These are phyloP conservation scores for Todiramphus saurophagus DNA, from an alignment of 2,113 vertebrate genomes.

Conservation along the genomic window DNA sequence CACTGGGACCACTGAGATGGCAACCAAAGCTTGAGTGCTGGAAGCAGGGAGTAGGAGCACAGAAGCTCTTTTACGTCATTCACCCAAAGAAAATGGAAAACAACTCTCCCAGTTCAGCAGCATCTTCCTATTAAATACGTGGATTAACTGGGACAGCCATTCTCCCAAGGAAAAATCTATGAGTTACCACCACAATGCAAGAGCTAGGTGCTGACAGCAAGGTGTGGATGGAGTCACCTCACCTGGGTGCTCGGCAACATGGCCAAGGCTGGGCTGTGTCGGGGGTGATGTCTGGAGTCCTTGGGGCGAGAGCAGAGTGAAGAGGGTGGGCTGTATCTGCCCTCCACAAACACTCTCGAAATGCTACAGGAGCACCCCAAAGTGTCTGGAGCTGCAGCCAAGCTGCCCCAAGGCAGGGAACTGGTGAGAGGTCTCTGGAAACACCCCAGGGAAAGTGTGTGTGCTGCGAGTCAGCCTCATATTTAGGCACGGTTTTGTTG, in stretches of 20 bases:
- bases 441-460: background rate
- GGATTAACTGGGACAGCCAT: background rate
- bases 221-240: background rate
- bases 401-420: background rate
- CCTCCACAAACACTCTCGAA: background rate
- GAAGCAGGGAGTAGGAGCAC: background rate
- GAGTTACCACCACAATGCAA: background rate
- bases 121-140: background rate
- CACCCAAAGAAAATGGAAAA: background rate
- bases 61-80: background rate
- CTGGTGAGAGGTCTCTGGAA: background rate
- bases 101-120: background rate
- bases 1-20: background rate
- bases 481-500: background rate
- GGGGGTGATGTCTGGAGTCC: background rate
- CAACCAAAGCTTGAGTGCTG: background rate
- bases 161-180: background rate
- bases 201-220: accelerated
- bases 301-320: background rate
- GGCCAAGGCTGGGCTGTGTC: background rate
- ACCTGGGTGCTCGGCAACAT: background rate
- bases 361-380: background rate
- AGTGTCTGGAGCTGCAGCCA: background rate
- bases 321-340: background rate
- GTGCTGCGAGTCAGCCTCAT: background rate